Conservation (phyloP, 92 coral and sea anemone species). For the Umimayanthus chanpuru region DNA sequence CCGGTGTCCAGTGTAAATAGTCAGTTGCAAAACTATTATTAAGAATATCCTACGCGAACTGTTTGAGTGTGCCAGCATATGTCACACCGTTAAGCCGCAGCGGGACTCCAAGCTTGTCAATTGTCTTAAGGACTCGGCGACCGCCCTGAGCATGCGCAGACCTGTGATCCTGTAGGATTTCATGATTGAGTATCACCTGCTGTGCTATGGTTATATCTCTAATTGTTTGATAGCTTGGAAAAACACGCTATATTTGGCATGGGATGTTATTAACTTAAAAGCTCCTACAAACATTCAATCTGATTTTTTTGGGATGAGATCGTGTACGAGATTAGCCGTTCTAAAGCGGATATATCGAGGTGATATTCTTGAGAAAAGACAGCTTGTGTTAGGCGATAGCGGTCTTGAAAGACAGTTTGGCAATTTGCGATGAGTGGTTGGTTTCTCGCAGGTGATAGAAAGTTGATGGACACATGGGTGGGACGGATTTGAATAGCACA, state of each 20-base stretch:
- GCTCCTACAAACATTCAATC: conserved; percentile 52
- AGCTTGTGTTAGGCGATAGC: conserved; percentile 64
- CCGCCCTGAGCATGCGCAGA: conserved; percentile 77
- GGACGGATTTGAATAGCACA: conserved; percentile 91
- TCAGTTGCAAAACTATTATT: conserved; percentile 79
- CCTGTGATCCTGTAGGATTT: conserved; percentile 83
- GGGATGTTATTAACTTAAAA: conserved; percentile 76
- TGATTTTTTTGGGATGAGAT: conserved; percentile 46
- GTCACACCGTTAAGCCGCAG: conserved; percentile 95
- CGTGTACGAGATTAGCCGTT: conserved; percentile 43
- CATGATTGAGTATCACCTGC: conserved; percentile 91
- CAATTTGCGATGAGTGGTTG: conserved; percentile 66
- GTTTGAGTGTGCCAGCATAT: conserved; percentile 91
- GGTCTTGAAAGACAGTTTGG: conserved; percentile 49
- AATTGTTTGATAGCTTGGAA: conserved; percentile 98
- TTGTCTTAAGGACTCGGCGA: conserved; percentile 75
- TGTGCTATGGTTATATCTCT: conserved; percentile 93
- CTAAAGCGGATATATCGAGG: conserved; percentile 52
- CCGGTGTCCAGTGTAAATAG: conserved; percentile 76
- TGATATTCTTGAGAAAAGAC: conserved; percentile 64
- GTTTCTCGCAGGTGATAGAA: conserved; percentile 89
- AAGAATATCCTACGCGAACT: conserved; percentile 83
- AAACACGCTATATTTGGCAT: conserved; percentile 97
- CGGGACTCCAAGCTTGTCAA: conserved; percentile 78
- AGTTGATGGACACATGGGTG: conserved; percentile 86